Evolutionary conservation across 2,888 invertebrate genomes (phyloP).

Genomic region (Leptopilina drosophilae): DNA sequence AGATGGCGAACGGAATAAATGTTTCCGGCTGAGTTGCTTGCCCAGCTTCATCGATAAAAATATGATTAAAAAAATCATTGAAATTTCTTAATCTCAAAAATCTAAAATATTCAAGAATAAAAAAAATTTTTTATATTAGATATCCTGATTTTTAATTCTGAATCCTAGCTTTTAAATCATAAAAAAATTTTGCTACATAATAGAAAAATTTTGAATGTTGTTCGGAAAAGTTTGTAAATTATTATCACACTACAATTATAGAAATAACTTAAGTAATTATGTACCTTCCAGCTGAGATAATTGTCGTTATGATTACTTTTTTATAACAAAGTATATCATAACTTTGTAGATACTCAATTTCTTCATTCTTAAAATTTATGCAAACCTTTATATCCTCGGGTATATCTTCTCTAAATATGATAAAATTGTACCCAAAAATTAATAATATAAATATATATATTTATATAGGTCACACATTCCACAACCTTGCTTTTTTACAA

Average conservation of each 20-base stretch:
- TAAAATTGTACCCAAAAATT: no score
- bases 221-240: no score
- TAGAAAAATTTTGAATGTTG: no score
- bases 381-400: background rate
- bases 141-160: no score
- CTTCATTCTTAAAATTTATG: background rate
- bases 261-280: no score
- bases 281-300: background rate
- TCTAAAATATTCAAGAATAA: constrained; percentile 46
- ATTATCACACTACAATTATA: no score
- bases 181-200: no score
- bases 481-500: no score
- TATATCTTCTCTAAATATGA: background rate
- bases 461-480: no score
- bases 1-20: constrained; percentile 78
- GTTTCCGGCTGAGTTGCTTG: constrained; percentile 85
- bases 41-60: constrained; percentile 88
- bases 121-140: no score
- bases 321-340: background rate
- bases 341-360: background rate
- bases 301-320: background rate
- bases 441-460: no score
- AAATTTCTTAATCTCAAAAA: constrained; percentile 47
- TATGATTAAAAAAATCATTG: constrained; percentile 80
- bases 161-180: no score